Base-by-base conservation (phyloP, 2,888 invertebrate species). In the Pemphredon lugubris region DNA sequence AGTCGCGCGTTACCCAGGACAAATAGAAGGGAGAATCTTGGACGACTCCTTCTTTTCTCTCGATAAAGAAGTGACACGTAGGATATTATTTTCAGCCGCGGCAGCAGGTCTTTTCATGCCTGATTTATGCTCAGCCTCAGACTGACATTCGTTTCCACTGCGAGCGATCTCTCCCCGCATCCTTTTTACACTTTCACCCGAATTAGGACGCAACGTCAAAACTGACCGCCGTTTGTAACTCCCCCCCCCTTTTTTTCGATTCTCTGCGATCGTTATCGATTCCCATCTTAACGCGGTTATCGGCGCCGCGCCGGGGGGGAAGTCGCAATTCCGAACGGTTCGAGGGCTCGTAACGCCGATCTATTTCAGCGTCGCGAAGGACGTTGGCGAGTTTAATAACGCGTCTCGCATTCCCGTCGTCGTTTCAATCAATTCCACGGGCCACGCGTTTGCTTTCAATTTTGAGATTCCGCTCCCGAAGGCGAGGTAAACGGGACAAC, bases 1-100 rank as follows among this genome's bases (percentile, higher is more conserved):
- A 61, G 64, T 42, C 45, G 47, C 64, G 53, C 44, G 60, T 60
- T 69, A 47, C 40, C 23, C 47, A 14, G n/a, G 61, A 59, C 64
- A 73, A 77, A 77, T 70, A 61, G 67, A 54, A 30, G 44, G 32
- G 16, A 13, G 51, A 39, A 30, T 39, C 23, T 16, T 21, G 21
- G 44, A 47, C n/a, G 50, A 60, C 45, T 53, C 30, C 59, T 58
- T 50, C 63, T 51, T 50, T 58, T 54, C 60, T 21, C 51, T 70
- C 68, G 76, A 69, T 72, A 75, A 76, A 72, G 75, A 72, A 65
- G 67, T 42, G 75, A 76, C 75, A 76, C 67, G 67, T 40, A 39
- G 68, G 76, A 76, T 73, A 76, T 76, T 76, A 76, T 76, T 75
- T 76, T 59, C 75, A 71, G 72, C 65, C 32, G 23, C 59, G 51